Percentiles rank a stretch among this genome's conserved stretches.
Evolutionary conservation across 2,113 vertebrate genomes (phyloP).

Genomic region (Lagenorhynchus albirostris): DNA sequence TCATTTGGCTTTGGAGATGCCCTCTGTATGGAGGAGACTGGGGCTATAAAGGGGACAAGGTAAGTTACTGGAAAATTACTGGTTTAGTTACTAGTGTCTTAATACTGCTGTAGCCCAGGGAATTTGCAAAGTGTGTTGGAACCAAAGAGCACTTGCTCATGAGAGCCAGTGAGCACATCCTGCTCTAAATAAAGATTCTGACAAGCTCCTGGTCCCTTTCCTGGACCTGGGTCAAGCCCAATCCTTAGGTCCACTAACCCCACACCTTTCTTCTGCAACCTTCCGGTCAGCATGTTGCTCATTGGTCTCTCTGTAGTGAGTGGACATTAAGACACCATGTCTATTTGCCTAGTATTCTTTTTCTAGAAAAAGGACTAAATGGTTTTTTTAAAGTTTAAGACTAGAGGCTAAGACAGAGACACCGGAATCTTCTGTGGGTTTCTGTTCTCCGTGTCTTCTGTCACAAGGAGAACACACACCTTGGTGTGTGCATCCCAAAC

Average conservation of each 20-base stretch:
- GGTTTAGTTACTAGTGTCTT: no score
- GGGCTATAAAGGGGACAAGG: background rate
- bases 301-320: background rate
- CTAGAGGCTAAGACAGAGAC: background rate
- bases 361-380: background rate
- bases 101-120: background rate
- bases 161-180: background rate
- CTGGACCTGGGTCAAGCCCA: background rate
- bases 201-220: background rate
- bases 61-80: background rate
- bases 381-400: background rate
- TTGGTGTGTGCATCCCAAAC: background rate
- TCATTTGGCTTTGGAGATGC: background rate
- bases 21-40: background rate
- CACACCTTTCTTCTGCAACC: background rate
- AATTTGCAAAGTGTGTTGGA: background rate
- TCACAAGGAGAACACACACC: background rate
- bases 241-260: background rate
- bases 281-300: background rate
- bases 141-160: background rate
- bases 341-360: background rate
- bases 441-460: accelerated
- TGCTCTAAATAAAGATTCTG: background rate
- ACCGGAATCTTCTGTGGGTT: background rate
- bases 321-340: background rate